Conservation (phyloP, 2,113 vertebrate species). For the Hippocampus comes region DNA sequence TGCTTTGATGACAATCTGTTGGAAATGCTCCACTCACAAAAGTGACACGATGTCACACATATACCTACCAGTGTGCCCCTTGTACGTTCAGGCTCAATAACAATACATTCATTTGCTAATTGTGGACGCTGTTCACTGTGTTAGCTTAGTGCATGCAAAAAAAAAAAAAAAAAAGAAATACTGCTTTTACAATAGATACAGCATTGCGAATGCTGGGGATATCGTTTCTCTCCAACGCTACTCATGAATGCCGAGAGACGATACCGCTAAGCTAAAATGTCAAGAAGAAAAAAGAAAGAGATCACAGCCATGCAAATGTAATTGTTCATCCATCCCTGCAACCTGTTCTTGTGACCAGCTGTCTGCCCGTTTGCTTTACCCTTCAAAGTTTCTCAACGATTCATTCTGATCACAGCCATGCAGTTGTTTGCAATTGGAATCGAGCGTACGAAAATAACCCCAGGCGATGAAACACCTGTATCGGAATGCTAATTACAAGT, state of each 20-base stretch:
- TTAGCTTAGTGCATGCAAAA: background rate
- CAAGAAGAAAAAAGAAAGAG: background rate
- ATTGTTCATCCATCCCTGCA: no score
- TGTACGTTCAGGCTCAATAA: constrained; percentile 32
- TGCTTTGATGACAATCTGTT: constrained; percentile 64
- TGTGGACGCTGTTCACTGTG: constrained; percentile 32
- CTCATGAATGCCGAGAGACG: background rate
- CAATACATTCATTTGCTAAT: constrained; percentile 30
- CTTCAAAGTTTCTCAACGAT: no score
- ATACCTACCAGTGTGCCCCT: constrained; percentile 33
- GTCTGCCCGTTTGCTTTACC: no score
- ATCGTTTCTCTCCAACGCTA: background rate
- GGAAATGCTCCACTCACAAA: constrained; percentile 53
- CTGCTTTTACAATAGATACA: background rate
- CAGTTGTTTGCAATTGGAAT: no score
- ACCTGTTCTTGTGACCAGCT: no score
- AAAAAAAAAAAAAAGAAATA: background rate
- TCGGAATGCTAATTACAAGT: no score
- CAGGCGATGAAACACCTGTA: no score
- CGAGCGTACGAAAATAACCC: no score
- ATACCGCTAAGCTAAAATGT: background rate
- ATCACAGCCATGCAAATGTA: no score
- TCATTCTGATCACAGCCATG: no score
- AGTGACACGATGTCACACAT: constrained; percentile 50
- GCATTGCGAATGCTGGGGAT: background rate